These are phyloP conservation scores for Thalassarche chlororhynchos DNA, from an alignment of 2,113 vertebrate genomes.

Conservation along the genomic window DNA sequence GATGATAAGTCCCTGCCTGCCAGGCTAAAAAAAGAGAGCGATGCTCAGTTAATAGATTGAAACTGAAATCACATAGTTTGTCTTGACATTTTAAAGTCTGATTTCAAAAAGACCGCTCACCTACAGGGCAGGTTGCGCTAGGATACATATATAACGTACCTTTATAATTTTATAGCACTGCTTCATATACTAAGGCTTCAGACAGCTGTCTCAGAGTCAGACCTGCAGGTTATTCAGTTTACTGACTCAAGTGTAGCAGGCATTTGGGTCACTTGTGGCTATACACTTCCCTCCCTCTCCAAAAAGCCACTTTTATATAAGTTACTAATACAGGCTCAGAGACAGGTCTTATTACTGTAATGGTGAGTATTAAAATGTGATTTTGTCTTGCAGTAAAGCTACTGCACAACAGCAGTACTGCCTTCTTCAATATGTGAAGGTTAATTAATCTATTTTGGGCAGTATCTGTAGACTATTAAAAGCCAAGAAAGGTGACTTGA, in stretches of 20 bases:
- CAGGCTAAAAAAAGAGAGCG: not conserved
- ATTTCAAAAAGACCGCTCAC: not conserved
- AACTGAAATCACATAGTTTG: not conserved
- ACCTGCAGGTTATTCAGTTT: not conserved
- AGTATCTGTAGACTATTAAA: not conserved
- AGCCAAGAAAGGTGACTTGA: not conserved
- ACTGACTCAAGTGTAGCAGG: not conserved
- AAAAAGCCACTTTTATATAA: not conserved
- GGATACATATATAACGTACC: not conserved
- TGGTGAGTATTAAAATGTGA: not conserved
- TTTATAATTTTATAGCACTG: not conserved
- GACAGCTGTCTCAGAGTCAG: not conserved
- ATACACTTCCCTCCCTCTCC: not conserved
- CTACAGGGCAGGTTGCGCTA: not conserved
- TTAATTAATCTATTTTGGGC: not conserved
- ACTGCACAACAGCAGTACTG: not conserved
- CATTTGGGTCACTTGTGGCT: too few species aligned
- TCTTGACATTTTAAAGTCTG: not conserved
- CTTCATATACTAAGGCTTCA: not conserved
- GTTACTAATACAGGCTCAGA: not conserved
- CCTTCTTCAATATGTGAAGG: not conserved
- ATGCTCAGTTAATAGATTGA: not conserved
- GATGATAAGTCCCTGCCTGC: not conserved
- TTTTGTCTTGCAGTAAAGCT: not conserved
- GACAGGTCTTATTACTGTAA: not conserved